Evolutionary conservation across 2,888 invertebrate genomes (phyloP).

Genomic region (Synanthedon myopaeformis): DNA sequence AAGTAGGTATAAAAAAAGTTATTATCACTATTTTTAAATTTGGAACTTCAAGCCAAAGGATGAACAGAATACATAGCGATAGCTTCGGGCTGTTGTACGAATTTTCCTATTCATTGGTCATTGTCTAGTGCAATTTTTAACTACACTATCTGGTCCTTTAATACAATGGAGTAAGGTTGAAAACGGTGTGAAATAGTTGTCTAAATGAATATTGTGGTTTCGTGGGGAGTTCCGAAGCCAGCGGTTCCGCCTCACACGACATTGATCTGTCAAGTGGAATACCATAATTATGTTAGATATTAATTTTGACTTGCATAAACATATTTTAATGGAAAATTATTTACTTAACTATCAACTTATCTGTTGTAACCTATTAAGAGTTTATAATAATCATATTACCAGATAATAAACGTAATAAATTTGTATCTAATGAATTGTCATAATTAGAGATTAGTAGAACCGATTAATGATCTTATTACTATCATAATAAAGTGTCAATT

Average conservation of each 20-base stretch:
- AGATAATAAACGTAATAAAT: too few species aligned
- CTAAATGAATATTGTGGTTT: constrained; percentile 8
- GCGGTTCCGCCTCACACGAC: constrained; percentile 42
- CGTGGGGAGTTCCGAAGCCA: constrained; percentile 23
- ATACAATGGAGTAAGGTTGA: constrained; percentile 4
- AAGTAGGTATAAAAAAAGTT: too few species aligned
- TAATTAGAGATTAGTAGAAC: too few species aligned
- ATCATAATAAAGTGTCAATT: too few species aligned
- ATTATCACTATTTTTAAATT: too few species aligned
- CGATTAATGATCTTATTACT: too few species aligned
- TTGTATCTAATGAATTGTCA: too few species aligned
- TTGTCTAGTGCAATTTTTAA: neutral
- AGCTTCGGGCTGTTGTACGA: neutral
- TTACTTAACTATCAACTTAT: too few species aligned
- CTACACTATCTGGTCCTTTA: constrained; percentile 8
- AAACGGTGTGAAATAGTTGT: constrained; percentile 7
- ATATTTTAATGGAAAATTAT: too few species aligned
- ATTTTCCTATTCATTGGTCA: neutral
- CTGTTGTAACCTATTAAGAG: too few species aligned
- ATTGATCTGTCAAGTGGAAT: constrained; percentile 35
- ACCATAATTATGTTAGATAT: neutral
- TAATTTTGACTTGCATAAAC: neutral
- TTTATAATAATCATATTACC: too few species aligned
- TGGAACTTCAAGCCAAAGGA: neutral
- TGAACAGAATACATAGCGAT: neutral